These are phyloP conservation scores for Uloborus diversus DNA, from an alignment of 1,140 invertebrate species.

Conservation along the genomic window DNA sequence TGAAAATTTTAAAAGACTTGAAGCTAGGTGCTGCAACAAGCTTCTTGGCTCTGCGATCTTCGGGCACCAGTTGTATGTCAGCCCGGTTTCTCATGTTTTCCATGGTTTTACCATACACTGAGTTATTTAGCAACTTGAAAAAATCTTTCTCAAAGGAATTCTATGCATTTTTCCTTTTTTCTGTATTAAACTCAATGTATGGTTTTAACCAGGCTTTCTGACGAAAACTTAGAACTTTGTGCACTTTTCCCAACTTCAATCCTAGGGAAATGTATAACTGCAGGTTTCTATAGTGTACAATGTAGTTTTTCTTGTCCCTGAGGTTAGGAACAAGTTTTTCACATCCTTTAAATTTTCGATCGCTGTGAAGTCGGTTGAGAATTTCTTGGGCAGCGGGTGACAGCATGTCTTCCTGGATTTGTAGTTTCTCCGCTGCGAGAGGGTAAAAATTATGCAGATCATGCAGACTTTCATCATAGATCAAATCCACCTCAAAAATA, in stretches of 20 bases:
- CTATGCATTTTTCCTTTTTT: slow-evolving; percentile 58
- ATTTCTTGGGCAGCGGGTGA: background rate
- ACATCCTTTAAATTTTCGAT: slow-evolving; percentile 2
- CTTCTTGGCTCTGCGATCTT: background rate
- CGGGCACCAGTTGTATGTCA: background rate
- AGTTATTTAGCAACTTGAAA: slow-evolving; percentile 15
- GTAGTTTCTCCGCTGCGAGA: background rate
- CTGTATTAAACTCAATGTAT: slow-evolving; percentile 64
- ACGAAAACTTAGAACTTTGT: slow-evolving; percentile 59
- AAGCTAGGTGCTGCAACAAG: background rate
- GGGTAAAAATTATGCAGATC: background rate
- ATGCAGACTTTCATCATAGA: background rate
- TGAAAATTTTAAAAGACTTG: background rate
- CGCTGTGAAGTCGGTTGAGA: background rate
- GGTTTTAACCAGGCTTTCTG: background rate
- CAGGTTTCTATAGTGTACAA: slow-evolving; percentile 68
- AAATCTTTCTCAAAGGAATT: slow-evolving; percentile 59
- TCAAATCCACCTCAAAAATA: background rate
- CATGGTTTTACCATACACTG: slow-evolving; percentile 6
- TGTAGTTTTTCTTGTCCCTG: slow-evolving; percentile 63
- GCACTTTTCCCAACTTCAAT: slow-evolving; percentile 57
- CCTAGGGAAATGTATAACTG: slow-evolving; percentile 67
- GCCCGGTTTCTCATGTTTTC: background rate
- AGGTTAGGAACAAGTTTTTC: too few relatives aligned
- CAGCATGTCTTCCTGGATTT: background rate